Percentiles rank a stretch among this genome's conserved stretches.
phyloP scores from a whole-genome alignment of 2,888 invertebrate species.

The Herminia tarsipennalis region DNA sequence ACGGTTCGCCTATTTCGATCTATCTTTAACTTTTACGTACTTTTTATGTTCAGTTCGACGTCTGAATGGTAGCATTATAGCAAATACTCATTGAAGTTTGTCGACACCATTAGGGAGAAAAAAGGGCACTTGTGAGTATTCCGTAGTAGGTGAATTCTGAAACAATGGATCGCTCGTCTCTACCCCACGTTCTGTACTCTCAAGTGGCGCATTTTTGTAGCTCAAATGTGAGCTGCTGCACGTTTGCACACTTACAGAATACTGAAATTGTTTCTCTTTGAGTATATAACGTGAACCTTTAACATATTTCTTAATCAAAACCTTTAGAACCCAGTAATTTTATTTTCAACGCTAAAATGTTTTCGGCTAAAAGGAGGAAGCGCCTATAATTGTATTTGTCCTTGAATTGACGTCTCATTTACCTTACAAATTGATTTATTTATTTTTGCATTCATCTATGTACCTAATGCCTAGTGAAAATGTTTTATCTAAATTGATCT shows the following conservation, averaged over 20 bases:
- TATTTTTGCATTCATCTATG: no score
- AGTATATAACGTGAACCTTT: no score
- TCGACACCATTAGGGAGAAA: slow-evolving; percentile 35
- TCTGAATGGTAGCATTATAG: slow-evolving; percentile 18
- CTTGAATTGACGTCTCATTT: no score
- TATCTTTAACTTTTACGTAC: slow-evolving; percentile 5
- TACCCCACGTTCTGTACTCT: slow-evolving; percentile 26
- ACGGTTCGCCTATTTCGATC: slow-evolving; percentile 2
- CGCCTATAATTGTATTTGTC: no score
- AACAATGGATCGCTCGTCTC: slow-evolving; percentile 36
- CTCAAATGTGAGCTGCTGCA: slow-evolving; percentile 36
- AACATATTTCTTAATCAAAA: no score
- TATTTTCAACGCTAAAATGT: no score
- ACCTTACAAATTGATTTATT: no score
- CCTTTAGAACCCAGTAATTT: no score
- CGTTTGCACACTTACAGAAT: slow-evolving; percentile 38
- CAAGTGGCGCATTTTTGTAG: slow-evolving; percentile 49
- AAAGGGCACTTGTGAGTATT: slow-evolving; percentile 40
- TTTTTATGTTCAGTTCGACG: slow-evolving; percentile 16
- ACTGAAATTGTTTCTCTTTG: slow-evolving; percentile 37
- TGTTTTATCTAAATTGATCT: no score
- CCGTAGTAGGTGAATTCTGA: slow-evolving; percentile 32
- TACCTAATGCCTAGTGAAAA: no score
- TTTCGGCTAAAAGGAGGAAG: no score
- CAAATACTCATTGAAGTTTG: slow-evolving; percentile 39